Conservation (phyloP, 2,797 vertebrate species). For the Crypturellus tataupa region DNA sequence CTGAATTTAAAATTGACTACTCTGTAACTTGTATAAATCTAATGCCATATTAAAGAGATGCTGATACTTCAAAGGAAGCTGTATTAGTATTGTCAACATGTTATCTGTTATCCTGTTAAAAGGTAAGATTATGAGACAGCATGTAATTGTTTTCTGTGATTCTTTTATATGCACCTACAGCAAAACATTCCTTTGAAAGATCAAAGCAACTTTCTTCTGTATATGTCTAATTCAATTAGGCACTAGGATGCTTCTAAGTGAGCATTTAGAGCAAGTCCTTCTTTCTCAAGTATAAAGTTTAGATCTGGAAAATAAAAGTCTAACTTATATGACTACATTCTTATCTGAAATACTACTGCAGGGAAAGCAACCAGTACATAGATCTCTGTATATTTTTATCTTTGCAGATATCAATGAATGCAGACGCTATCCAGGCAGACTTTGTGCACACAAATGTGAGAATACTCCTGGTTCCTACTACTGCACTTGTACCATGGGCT, state of each 20-base stretch:
- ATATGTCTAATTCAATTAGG: background rate
- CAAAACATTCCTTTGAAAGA: constrained; percentile 35
- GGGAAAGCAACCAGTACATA: background rate
- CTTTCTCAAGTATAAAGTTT: background rate
- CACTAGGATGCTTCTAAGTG: background rate
- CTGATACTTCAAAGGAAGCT: constrained; percentile 14
- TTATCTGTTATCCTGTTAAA: background rate
- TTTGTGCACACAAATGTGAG: constrained; percentile 96
- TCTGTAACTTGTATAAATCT: background rate
- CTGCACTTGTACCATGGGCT: constrained; percentile 93
- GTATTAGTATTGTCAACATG: background rate
- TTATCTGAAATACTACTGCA: background rate
- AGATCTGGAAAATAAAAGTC: background rate
- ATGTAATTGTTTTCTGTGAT: constrained; percentile 31
- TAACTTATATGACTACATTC: background rate
- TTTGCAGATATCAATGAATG: constrained; percentile 94
- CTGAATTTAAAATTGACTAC: background rate
- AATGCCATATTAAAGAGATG: background rate
- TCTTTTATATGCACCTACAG: constrained; percentile 11
- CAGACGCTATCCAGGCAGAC: constrained; percentile 91
- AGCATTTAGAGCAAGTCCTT: background rate
- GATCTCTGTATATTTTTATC: background rate
- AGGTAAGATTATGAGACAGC: background rate
- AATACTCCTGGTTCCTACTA: constrained; percentile 92
- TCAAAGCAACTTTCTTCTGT: constrained; percentile 25